phyloP scores from a whole-genome alignment of 2,113 vertebrate species.

The Tauraco erythrolophus region DNA sequence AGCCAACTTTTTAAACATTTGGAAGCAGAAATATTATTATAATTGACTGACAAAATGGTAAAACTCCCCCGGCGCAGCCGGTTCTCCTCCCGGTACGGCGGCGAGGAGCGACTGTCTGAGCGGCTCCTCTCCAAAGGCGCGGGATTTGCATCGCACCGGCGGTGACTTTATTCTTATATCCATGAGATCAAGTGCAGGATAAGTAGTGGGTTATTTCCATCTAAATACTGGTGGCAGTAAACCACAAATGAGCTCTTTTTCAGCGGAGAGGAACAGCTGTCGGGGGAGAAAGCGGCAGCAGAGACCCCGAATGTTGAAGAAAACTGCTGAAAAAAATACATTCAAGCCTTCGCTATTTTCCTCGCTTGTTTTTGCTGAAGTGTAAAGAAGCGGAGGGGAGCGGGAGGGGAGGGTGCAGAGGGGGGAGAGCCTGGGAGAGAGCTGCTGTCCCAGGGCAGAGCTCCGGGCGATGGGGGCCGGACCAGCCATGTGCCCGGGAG shows the following conservation, averaged over 20 bases:
- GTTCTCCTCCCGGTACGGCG: not conserved
- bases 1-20: conserved; percentile 86
- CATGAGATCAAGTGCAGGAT: conserved; percentile 36
- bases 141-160: conserved; percentile 21
- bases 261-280: conserved; percentile 53
- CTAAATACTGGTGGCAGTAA: conserved; percentile 56
- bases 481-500: not conserved
- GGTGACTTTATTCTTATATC: conserved; percentile 28
- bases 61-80: conserved; percentile 37
- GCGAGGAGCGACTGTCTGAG: not conserved
- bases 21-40: conserved; percentile 82
- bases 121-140: not conserved
- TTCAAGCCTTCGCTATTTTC: not conserved
- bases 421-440: not conserved
- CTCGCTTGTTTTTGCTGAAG: not conserved
- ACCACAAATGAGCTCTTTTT: conserved; percentile 58
- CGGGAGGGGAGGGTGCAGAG: not conserved
- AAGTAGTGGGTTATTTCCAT: conserved; percentile 65
- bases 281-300: conserved; percentile 39
- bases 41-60: conserved; percentile 79
- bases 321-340: conserved; percentile 53
- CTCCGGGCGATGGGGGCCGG: not conserved
- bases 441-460: not conserved
- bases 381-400: not conserved
- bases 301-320: conserved; percentile 62